Conservation (phyloP, 2,113 vertebrate species). For the Leptobrachium leishanense region DNA sequence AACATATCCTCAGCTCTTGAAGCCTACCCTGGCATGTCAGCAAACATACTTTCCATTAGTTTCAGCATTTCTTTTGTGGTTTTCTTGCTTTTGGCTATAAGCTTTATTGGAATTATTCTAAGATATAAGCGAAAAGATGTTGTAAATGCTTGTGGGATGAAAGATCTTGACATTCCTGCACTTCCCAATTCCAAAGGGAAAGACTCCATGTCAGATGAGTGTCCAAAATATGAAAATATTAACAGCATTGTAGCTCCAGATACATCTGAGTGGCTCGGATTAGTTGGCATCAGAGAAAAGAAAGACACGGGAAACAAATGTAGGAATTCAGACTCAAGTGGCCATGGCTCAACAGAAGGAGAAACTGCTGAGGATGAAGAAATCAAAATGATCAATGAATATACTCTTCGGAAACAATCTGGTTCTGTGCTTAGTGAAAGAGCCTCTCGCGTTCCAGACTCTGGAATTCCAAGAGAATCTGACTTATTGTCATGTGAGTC, state of each 20-base stretch:
- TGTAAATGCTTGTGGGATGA: conserved; percentile 56
- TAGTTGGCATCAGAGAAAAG: conserved; percentile 59
- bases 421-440: conserved; percentile 55
- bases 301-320: conserved; percentile 59
- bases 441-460: conserved; percentile 64
- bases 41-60: conserved; percentile 67
- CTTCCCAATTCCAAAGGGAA: conserved; percentile 50
- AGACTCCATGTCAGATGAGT: conserved; percentile 11
- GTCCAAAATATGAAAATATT: conserved; percentile 52
- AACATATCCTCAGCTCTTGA: conserved; percentile 75
- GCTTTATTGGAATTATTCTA: conserved; percentile 70
- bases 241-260: conserved; percentile 46
- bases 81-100: conserved; percentile 71
- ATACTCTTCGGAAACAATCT: conserved; percentile 63
- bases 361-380: conserved; percentile 88
- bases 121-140: conserved; percentile 69
- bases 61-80: conserved; percentile 66
- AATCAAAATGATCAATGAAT: conserved; percentile 83
- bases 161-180: conserved; percentile 52
- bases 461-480: conserved; percentile 71
- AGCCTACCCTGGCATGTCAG: conserved; percentile 52
- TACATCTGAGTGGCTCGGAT: conserved; percentile 65
- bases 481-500: conserved; percentile 75
- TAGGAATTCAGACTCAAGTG: conserved; percentile 74
- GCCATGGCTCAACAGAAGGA: conserved; percentile 79